Evolutionary conservation across 1,140 invertebrate genomes (phyloP).

Genomic region (Antheraea pernyi): DNA sequence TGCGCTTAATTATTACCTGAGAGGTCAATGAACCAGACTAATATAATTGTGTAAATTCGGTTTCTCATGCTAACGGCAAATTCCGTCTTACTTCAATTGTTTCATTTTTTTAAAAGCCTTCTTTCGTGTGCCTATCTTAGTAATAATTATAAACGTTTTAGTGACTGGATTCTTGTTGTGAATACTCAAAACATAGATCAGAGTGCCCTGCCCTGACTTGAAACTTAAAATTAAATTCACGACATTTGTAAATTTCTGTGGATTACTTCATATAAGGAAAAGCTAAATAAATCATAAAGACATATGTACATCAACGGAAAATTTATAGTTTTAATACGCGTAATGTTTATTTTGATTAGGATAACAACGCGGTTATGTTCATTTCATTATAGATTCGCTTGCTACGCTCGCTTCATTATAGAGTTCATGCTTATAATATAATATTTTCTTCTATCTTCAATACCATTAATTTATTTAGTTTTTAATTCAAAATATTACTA

Average conservation of each 20-base stretch:
- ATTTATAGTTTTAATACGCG: background rate
- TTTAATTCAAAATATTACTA: too few species aligned
- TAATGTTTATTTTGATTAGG: background rate
- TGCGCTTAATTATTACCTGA: background rate
- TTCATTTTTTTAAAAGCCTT: background rate
- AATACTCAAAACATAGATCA: background rate
- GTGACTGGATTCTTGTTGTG: background rate
- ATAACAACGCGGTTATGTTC: too few species aligned
- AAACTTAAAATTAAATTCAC: too few species aligned
- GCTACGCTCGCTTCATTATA: too few species aligned
- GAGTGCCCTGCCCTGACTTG: too few species aligned
- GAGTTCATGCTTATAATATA: too few species aligned
- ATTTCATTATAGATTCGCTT: too few species aligned
- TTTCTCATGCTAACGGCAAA: conserved; percentile 1
- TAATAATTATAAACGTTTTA: background rate
- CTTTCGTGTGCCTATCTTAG: background rate
- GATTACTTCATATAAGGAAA: background rate
- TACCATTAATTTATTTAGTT: too few species aligned
- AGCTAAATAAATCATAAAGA: background rate
- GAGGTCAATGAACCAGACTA: conserved; percentile 9
- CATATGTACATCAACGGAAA: background rate
- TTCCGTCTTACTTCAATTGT: background rate
- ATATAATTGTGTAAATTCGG: conserved; percentile 1
- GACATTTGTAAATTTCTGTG: background rate
- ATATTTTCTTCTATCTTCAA: too few species aligned